Base-by-base conservation (phyloP, 1,140 invertebrate species). In the Arctopsyche grandis region DNA sequence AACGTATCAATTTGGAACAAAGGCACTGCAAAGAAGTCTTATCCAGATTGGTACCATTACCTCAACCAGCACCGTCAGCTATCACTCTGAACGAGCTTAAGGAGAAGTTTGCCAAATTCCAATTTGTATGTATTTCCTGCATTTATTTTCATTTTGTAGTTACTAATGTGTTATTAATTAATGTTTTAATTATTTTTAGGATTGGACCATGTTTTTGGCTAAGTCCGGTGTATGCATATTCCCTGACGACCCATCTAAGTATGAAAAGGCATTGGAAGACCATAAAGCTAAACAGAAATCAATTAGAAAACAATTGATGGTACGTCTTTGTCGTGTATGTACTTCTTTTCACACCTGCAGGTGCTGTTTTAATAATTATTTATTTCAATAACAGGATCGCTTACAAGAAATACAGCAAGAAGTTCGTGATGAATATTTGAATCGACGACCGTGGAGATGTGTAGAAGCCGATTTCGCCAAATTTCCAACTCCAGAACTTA, bases 191-290 rank as follows among this genome's bases (percentile, higher is more conserved):
- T 38, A 56, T 75, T 9, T 74, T 10, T 81, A 89, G 88, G 87
- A 89, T 48, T 89, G 88, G 88, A 87, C 86, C 0, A 77, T 89
- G 80, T 88, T 87, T 82, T 85, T 88, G 77, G 88, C 87, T 0
- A 84, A 85, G 9, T 87, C 86, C 0, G 88, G 87, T 0, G 84
- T 88, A 12, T 87, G 88, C 52, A 82, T 85, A 83, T 88, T 89
- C 83, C 88, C 88, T 0, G 84, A 85, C 7, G 86, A 88, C 58
- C 85, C 85, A 0, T 84, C 81, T 38, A 84, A 85, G 81, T 89
- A 89, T 80, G 86, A 84, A 1, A 80, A 80, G 22, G 86, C 85
- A 7, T 78, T 87, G 19, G 83, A 84, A 29, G 84, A 85, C 48
- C 88, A 89, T 79, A 86, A 85, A 80, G 85, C 85, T 48, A 85